Base-by-base conservation (phyloP, 2,113 vertebrate species). In the Taurulus bubalis region DNA sequence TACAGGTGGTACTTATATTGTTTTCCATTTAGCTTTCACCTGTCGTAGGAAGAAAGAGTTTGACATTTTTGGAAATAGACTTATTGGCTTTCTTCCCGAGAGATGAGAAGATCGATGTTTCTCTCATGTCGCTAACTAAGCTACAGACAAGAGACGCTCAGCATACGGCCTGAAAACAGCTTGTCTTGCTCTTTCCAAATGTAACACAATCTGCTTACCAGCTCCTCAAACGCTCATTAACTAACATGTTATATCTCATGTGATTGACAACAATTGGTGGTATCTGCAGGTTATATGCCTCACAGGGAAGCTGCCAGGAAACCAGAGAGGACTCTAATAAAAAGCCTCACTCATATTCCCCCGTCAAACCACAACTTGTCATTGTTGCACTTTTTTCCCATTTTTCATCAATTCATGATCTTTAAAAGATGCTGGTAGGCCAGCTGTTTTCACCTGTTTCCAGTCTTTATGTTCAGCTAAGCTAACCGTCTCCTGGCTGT, bases 11-110 rank as follows among this genome's bases (percentile, higher is more conserved):
- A 7, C 26, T 71, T 60, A 28, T 45, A 26, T 71, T 74, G 67
- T 85, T 83, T 72, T 16, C 36, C 47, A 1, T 77, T 28, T 28
- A 32, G 69, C 47, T 59, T 74, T 60, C 49, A 67, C 10, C 6
- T 77, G 26, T 6, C 1, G 63, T 20, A 16, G 36, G n/a, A 55
- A 40, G 18, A 9, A 40, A 14, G 38, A 28, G 11, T 15, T 56
- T 67, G 11, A 45, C 6, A 34, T 65, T 67, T 65, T 66, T 3
- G 9, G 18, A 22, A 56, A 78, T 9, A 18, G 4, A 55, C 12
- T 11, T 24, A 34, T 63, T 42, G 0, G 1, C 15, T 10, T 47
- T 72, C 8, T 64, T 32, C 14, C 45, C 1, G 32, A 65, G 16
- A 42, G 24, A 49, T 40, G 12, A 71, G 14, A 75, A 40, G 28